Evolutionary conservation across 2,888 invertebrate species (phyloP).

Genomic region (Meandrusa payeni): DNA sequence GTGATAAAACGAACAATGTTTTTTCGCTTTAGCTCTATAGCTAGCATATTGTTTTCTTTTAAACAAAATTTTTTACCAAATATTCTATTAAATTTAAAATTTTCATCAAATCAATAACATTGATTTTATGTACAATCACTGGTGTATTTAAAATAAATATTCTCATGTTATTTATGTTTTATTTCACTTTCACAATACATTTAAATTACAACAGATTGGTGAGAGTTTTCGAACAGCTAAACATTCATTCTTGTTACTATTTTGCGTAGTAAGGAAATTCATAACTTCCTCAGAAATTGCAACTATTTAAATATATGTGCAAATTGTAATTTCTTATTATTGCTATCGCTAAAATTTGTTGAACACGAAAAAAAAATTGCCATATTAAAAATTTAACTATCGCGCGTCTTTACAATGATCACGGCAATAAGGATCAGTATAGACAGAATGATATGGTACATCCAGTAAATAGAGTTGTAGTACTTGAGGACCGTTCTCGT

Average conservation of each 20-base stretch:
- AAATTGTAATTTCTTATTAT: too few species aligned
- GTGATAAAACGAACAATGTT: slow-evolving; percentile 23
- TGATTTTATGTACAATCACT: slow-evolving; percentile 13
- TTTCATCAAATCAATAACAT: slow-evolving; percentile 6
- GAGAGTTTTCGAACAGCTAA: too few species aligned
- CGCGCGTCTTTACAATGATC: slow-evolving; percentile 41
- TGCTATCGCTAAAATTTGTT: too few species aligned
- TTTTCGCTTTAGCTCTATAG: slow-evolving; percentile 11
- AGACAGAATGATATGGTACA: slow-evolving; percentile 54
- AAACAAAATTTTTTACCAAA: slow-evolving; percentile 4
- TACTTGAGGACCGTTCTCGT: slow-evolving; percentile 44
- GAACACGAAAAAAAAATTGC: too few species aligned
- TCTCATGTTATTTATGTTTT: background rate
- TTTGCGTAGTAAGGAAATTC: too few species aligned
- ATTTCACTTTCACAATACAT: slow-evolving; percentile 3
- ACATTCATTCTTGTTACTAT: too few species aligned
- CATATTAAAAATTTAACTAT: too few species aligned
- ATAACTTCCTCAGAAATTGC: too few species aligned
- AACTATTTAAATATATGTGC: too few species aligned
- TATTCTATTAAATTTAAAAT: slow-evolving; percentile 2
- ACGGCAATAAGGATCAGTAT: slow-evolving; percentile 44
- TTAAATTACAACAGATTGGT: too few species aligned
- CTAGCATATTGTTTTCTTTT: too few species aligned
- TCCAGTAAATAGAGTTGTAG: slow-evolving; percentile 69
- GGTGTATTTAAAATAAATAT: slow-evolving; percentile 5